phyloP scores from a whole-genome alignment of 2,888 invertebrate genomes.

The Lysandra bellargus region DNA sequence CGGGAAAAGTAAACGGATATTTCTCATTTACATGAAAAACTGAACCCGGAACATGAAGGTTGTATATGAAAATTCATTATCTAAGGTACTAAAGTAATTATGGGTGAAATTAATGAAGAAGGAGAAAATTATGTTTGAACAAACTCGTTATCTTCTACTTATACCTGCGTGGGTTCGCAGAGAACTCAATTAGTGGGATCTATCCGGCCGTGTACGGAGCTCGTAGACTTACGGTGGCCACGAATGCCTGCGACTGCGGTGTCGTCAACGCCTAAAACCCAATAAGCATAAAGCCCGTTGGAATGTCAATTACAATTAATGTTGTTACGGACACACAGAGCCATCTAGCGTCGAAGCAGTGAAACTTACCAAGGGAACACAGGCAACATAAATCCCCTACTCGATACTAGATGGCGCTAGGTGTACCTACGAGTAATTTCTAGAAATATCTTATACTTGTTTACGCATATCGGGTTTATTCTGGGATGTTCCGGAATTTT shows the following conservation, averaged over 20 bases:
- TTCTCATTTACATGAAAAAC: background rate
- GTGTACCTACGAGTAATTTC: no score
- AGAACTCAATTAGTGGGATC: slow-evolving; percentile 14
- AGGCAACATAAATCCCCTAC: no score
- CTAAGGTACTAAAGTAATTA: background rate
- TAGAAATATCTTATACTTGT: no score
- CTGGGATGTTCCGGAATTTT: no score
- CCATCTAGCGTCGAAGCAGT: no score
- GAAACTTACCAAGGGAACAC: no score
- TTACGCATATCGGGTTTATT: no score
- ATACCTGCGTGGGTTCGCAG: slow-evolving; percentile 8
- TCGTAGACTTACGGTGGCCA: background rate
- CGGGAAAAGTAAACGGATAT: no score
- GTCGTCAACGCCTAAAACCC: background rate
- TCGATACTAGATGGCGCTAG: no score
- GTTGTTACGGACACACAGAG: no score
- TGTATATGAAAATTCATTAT: background rate
- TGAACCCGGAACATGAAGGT: background rate
- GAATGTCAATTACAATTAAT: no score
- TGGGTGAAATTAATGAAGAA: background rate
- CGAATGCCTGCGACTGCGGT: background rate
- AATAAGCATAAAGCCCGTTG: background rate
- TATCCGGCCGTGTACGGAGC: slow-evolving; percentile 10
- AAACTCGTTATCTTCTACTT: slow-evolving; percentile 24
- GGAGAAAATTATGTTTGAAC: slow-evolving; percentile 14